Evolutionary conservation across 2,113 vertebrate genomes (phyloP).

Genomic region (Vireo altiloquus): DNA sequence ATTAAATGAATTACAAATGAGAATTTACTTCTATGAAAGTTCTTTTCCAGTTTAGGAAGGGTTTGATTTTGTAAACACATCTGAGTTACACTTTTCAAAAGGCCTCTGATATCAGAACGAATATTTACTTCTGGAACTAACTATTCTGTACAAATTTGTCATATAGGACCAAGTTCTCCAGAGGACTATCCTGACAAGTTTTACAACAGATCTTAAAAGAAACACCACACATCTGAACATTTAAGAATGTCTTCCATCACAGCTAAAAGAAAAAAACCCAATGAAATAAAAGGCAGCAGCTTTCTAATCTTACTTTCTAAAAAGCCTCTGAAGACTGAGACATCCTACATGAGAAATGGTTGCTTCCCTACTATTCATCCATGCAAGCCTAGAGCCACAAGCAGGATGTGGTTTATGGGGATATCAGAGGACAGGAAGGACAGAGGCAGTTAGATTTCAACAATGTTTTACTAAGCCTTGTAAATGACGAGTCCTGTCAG

Average conservation of each 20-base stretch:
- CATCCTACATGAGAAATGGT: neutral
- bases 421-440: neutral
- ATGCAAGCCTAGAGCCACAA: neutral
- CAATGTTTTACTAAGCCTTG: neutral
- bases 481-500: neutral
- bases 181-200: neutral
- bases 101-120: neutral
- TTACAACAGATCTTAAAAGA: neutral
- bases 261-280: neutral
- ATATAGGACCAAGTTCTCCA: neutral
- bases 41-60: neutral
- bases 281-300: neutral
- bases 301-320: neutral
- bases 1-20: neutral
- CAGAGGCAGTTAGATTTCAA: neutral
- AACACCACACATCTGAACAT: neutral
- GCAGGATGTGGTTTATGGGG: neutral
- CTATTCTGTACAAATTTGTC: neutral
- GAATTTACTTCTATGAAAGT: neutral
- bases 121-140: neutral
- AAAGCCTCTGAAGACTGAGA: neutral
- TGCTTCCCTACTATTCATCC: neutral
- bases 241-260: neutral
- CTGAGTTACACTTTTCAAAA: neutral
- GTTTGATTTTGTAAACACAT: neutral